A percentile compares a stretch with the other conserved stretches of the same genome.
phyloP scores from a whole-genome alignment of 2,797 vertebrate genomes.

The Hylomyscus alleni region DNA sequence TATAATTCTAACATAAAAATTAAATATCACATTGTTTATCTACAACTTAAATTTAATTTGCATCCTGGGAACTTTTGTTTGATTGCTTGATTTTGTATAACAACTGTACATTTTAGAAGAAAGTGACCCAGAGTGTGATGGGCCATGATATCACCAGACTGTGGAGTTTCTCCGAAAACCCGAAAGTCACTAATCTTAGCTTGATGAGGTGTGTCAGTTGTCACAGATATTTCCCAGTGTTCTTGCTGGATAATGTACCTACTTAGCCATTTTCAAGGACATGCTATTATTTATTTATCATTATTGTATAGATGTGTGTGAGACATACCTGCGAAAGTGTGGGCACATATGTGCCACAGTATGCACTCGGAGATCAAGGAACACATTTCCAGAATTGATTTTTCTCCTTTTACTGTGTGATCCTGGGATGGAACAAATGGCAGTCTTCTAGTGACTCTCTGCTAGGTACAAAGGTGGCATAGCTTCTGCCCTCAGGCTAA shows the following conservation, averaged over 20 bases:
- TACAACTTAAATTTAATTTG: slow-evolving; percentile 42
- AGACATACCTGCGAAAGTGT: not conserved
- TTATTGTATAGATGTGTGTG: not conserved
- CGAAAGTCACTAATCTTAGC: slow-evolving; percentile 21
- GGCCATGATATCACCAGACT: not conserved
- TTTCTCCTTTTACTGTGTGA: not conserved
- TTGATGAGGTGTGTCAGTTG: not conserved
- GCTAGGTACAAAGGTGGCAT: not conserved
- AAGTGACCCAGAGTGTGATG: not conserved
- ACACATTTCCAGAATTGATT: not conserved
- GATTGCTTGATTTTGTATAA: not conserved
- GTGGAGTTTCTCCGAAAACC: slow-evolving; percentile 48
- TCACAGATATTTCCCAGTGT: not conserved
- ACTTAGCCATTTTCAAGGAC: not conserved
- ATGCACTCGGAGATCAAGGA: not conserved
- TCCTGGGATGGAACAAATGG: not conserved
- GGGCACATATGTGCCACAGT: not conserved
- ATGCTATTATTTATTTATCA: not conserved
- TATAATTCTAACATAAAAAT: not conserved
- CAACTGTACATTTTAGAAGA: slow-evolving; percentile 39
- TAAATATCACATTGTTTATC: not conserved
- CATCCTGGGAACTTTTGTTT: not conserved
- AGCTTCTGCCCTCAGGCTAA: not conserved
- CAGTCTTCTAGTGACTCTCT: not conserved
- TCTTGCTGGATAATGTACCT: slow-evolving; percentile 3